Percentiles rank a stretch among this genome's conserved stretches.
Conservation (phyloP, 2,797 vertebrate species). For the Sebastes taczanowskii region DNA sequence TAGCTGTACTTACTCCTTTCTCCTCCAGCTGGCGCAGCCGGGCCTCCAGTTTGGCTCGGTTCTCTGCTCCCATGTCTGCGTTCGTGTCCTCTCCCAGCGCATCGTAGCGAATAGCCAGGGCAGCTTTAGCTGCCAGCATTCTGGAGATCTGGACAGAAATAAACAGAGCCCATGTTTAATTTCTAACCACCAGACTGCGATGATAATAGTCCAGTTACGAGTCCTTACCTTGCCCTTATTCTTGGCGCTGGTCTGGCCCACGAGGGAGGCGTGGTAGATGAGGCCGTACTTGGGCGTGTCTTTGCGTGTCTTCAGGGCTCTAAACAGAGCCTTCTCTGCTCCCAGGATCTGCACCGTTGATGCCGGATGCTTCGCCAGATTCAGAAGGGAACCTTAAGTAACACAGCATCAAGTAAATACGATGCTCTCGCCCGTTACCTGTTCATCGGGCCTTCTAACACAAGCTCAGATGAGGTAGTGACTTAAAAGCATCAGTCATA, state of each 20-base stretch:
- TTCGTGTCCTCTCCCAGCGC: slow-evolving; percentile 95
- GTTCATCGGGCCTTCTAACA: rapidly evolving
- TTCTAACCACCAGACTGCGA: rapidly evolving
- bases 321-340: slow-evolving; percentile 96
- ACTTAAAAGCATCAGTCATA: slow-evolving; percentile 82
- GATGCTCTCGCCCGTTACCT: rapidly evolving
- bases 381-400: slow-evolving; percentile 90
- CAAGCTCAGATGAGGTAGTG: slow-evolving; percentile 97
- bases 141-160: slow-evolving; percentile 88
- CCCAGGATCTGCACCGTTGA: slow-evolving; percentile 98
- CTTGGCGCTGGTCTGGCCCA: slow-evolving; percentile 95
- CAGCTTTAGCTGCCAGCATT: slow-evolving; percentile 95
- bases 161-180: not conserved
- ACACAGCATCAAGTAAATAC: not conserved
- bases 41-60: slow-evolving; percentile 93
- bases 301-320: slow-evolving; percentile 93
- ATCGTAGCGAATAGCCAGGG: slow-evolving; percentile 94
- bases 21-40: slow-evolving; percentile 92
- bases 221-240: slow-evolving; percentile 94
- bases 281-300: slow-evolving; percentile 98
- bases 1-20: slow-evolving; percentile 87
- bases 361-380: slow-evolving; percentile 97
- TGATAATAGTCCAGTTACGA: rapidly evolving
- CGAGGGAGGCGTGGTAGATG: slow-evolving; percentile 97
- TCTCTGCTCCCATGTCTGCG: slow-evolving; percentile 92